Percentiles rank a stretch among this genome's conserved stretches.
Conservation (phyloP, 2,113 vertebrate species). For the Smithornis capensis region DNA sequence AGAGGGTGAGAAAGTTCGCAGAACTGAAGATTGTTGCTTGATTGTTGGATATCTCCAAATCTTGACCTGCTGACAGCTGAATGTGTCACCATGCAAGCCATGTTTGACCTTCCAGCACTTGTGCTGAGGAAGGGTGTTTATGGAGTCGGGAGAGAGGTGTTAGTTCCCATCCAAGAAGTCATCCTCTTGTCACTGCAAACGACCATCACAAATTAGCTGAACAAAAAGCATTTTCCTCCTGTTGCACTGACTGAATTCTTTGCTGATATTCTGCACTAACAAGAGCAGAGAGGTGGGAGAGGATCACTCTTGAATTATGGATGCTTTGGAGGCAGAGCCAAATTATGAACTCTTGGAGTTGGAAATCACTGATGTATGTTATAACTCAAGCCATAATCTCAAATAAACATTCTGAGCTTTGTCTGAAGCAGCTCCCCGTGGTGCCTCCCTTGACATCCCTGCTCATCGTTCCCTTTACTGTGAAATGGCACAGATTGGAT, state of each 20-base stretch:
- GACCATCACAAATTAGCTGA: background rate
- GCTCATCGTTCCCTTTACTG: background rate
- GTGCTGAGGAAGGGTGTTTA: background rate
- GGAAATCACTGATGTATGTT: background rate
- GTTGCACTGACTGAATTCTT: background rate
- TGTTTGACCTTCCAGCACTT: conserved; percentile 25
- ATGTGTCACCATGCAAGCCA: background rate
- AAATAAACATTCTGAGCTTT: background rate
- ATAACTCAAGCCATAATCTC: background rate
- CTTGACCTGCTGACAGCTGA: conserved; percentile 33
- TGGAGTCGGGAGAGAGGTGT: background rate
- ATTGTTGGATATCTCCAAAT: conserved; percentile 19
- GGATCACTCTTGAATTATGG: background rate
- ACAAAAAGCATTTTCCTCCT: background rate
- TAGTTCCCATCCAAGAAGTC: background rate
- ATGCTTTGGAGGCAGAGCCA: background rate
- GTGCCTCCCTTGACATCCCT: background rate
- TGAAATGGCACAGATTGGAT: background rate
- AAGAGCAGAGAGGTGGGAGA: background rate
- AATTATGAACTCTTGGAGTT: background rate
- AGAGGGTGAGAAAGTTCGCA: conserved; percentile 65
- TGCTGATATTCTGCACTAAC: background rate
- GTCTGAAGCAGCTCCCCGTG: background rate
- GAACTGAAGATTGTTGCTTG: conserved; percentile 28
- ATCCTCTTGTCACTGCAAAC: conserved; percentile 17